Percentiles rank a stretch among this genome's conserved stretches.
phyloP scores from a whole-genome alignment of 1,140 invertebrate genomes.

The Euura lappo region DNA sequence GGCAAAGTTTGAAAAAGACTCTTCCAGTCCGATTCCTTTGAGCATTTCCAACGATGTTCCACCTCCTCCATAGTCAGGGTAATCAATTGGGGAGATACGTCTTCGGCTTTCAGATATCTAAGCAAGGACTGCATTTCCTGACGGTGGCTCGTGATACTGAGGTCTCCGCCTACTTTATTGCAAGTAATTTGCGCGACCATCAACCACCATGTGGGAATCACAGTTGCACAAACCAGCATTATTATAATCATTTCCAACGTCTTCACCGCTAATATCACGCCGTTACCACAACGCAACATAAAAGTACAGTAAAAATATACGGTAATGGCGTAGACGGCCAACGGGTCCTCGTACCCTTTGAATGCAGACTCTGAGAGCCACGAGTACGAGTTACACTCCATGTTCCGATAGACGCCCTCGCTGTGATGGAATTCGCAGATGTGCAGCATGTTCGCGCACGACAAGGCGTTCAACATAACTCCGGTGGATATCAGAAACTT shows the following conservation, averaged over 20 bases:
- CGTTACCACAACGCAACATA: slow-evolving; percentile 2
- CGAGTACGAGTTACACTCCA: background rate
- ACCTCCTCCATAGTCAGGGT: background rate
- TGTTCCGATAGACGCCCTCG: background rate
- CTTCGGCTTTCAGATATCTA: background rate
- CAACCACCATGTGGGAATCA: background rate
- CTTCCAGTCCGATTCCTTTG: slow-evolving; percentile 10
- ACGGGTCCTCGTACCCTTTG: background rate
- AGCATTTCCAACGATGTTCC: slow-evolving; percentile 3
- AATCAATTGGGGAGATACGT: background rate
- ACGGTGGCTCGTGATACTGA: background rate
- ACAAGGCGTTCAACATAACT: background rate
- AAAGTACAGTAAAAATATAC: background rate
- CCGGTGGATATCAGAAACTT: background rate
- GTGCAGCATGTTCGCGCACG: background rate
- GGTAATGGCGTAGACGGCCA: background rate
- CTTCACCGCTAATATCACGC: background rate
- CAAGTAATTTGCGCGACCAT: background rate
- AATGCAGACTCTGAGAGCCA: background rate
- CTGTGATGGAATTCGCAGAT: background rate
- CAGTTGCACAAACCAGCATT: background rate
- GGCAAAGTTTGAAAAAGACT: slow-evolving; percentile 26
- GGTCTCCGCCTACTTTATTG: background rate
- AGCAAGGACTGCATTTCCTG: background rate
- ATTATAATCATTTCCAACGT: background rate